Base-by-base conservation (phyloP, 1,140 invertebrate species). In the Laodelphax striatellus region DNA sequence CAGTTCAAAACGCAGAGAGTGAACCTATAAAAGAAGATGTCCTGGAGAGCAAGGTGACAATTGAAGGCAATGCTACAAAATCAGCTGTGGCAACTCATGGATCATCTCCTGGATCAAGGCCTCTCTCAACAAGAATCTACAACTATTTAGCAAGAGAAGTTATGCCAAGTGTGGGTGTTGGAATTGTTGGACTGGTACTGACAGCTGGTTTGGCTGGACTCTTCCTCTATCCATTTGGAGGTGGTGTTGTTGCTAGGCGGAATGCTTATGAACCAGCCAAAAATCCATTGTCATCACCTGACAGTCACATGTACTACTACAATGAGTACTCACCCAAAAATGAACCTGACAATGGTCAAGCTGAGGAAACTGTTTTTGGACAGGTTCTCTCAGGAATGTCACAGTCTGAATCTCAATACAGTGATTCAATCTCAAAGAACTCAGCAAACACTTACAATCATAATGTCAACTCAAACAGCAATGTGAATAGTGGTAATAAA, bases 101-200 rank as follows among this genome's bases (percentile, higher is more conserved):
- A 68, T 50, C 46, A 10, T 2, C 73, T 70, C 58, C 71, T 44
- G 16, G 75, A 72, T 65, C 74, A 72, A 62, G 75, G 73, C 62
- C 71, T 80, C 8, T 87, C 1, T 79, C 82, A 21, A 84, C 84
- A 0, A 82, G 86, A 70, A 82, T 89, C 31, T 89, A 88, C 64
- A 88, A 86, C 67, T 89, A 86, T 65, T 70, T 89, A 19, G 84
- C 85, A 9, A 75, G 85, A 66, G 86, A 88, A 76, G 83, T 89
- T 0, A 87, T 89, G 81, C 85, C 86, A 0, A 84, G 82, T 58
- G 83, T 89, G 16, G 85, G 86, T 17, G 82, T 89, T 1, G 86
- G 86, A 67, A 71, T 88, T 17, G 80, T 88, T 16, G 86, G 86
- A 8, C 69, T 88, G 41, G 81, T 86, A 43, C 76, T 87, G 13